A percentile compares a stretch with the other conserved stretches of the same genome.
Evolutionary conservation across 2,888 invertebrate species (phyloP).

Genomic region (Cataglyphis altisquamis): DNA sequence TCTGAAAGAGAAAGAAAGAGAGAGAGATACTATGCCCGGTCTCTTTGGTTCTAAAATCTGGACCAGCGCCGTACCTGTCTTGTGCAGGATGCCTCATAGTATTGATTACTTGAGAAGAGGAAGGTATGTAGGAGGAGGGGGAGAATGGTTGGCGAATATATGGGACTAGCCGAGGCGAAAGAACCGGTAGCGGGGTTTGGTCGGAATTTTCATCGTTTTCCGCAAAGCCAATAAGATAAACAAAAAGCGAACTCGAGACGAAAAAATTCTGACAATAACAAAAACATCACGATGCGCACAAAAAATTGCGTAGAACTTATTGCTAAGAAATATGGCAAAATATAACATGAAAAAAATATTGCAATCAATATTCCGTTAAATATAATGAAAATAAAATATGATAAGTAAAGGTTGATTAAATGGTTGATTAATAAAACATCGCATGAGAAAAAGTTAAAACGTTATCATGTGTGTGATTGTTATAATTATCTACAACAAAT

Average conservation of each 20-base stretch:
- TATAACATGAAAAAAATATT: neutral
- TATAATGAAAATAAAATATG: neutral
- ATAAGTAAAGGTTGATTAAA: neutral
- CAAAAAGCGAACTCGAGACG: neutral
- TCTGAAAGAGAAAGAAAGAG: neutral
- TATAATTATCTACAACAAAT: neutral
- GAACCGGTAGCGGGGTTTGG: constrained; percentile 45
- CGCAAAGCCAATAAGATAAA: constrained; percentile 7
- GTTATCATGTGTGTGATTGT: neutral
- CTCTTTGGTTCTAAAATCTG: constrained; percentile 66
- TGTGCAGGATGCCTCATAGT: constrained; percentile 78
- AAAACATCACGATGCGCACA: neutral
- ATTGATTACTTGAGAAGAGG: constrained; percentile 79
- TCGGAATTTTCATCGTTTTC: constrained; percentile 39
- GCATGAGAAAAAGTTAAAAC: neutral
- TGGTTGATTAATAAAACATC: neutral
- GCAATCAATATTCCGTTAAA: neutral
- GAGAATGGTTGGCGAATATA: constrained; percentile 65
- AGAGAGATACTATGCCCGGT: neutral
- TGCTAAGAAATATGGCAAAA: neutral
- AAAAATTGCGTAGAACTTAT: constrained; percentile 12
- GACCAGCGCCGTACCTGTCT: constrained; percentile 77
- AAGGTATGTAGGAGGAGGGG: constrained; percentile 67
- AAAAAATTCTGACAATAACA: neutral
- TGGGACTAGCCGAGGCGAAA: constrained; percentile 55